Evolutionary conservation across 2,797 vertebrate species (phyloP).

Genomic region (Acrocephalus scirpaceus): DNA sequence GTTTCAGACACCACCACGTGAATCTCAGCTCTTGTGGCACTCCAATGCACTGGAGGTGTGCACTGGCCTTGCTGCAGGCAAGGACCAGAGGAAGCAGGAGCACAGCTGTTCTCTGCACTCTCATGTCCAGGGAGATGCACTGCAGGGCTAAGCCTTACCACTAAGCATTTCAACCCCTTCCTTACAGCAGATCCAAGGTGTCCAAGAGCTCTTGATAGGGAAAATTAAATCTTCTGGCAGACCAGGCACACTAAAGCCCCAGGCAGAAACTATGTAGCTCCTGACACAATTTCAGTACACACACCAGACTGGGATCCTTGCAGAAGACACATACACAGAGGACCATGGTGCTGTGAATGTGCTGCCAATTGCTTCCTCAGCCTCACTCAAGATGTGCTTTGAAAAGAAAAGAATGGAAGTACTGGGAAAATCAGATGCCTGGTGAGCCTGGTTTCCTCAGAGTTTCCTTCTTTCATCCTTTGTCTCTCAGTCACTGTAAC

Average conservation of each 20-base stretch:
- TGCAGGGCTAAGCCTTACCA: neutral
- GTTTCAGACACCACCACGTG: neutral
- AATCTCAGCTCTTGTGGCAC: neutral
- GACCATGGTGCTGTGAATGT: neutral
- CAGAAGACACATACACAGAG: neutral
- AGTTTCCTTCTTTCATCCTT: neutral
- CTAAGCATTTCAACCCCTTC: neutral
- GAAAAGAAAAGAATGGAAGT: neutral
- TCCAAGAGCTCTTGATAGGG: neutral
- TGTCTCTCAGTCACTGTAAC: neutral
- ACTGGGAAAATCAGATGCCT: neutral
- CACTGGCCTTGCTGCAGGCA: neutral
- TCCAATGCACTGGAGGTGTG: rapidly evolving
- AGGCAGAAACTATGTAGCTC: neutral
- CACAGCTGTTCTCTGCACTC: neutral
- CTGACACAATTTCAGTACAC: neutral
- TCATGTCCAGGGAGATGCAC: neutral
- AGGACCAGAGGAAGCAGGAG: neutral
- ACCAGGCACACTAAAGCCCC: neutral
- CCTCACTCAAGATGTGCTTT: neutral
- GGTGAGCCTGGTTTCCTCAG: neutral
- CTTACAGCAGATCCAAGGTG: neutral
- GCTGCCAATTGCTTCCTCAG: neutral
- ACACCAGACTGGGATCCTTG: neutral
- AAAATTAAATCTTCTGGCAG: neutral